phyloP scores from a whole-genome alignment of 2,888 invertebrate genomes.

The Rutpela maculata region DNA sequence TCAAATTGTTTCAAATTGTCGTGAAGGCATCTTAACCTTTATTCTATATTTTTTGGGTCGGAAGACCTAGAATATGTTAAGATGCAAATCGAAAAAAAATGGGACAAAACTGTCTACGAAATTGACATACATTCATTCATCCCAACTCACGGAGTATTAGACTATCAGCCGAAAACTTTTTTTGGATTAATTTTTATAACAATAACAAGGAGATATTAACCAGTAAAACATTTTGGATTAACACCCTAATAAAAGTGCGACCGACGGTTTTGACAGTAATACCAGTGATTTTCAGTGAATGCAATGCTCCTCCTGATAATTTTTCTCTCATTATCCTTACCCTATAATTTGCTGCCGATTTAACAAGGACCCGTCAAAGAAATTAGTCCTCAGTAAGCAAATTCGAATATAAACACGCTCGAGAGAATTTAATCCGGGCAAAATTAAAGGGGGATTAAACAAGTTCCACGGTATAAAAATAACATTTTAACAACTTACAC shows the following conservation, averaged over 20 bases:
- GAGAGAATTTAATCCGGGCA: conserved; percentile 34
- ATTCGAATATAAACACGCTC: conserved; percentile 26
- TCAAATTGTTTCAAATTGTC: no score
- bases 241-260: conserved; percentile 18
- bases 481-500: conserved; percentile 30
- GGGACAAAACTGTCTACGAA: no score
- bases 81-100: no score
- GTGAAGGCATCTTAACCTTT: no score
- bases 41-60: no score
- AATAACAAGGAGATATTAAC: neutral
- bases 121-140: no score
- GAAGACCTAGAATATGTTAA: no score
- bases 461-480: conserved; percentile 30
- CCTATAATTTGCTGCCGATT: conserved; percentile 41
- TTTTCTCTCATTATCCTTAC: conserved; percentile 37
- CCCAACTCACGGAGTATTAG: neutral
- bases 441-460: conserved; percentile 34
- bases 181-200: neutral
- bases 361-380: conserved; percentile 43
- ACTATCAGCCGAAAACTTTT: neutral
- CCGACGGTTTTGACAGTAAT: conserved; percentile 12
- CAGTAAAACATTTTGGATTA: neutral
- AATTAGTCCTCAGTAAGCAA: conserved; percentile 38
- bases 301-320: conserved; percentile 36
- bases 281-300: conserved; percentile 24